Conservation (phyloP, 1,140 invertebrate species). For the Chelonus insularis region DNA sequence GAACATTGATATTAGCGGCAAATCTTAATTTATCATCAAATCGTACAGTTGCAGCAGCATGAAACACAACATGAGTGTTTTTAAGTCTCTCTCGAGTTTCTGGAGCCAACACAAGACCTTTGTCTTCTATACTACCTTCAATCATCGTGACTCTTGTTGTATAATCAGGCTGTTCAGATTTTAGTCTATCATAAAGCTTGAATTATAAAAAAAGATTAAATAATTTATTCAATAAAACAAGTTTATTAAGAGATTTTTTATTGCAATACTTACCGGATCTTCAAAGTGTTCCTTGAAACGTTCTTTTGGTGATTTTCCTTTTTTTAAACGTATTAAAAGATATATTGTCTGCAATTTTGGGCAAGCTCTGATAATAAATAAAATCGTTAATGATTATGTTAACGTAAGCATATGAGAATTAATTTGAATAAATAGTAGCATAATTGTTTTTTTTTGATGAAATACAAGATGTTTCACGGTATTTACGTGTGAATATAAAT, state of each 20-base stretch:
- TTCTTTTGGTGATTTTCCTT: slow-evolving; percentile 64
- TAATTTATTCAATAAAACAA: too few relatives aligned
- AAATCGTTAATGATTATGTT: too few relatives aligned
- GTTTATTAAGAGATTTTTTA: not conserved
- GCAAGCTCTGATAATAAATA: slow-evolving; percentile 65
- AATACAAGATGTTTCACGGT: not conserved
- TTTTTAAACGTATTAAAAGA: slow-evolving; percentile 71
- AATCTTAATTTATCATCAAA: slow-evolving; percentile 80
- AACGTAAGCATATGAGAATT: too few relatives aligned
- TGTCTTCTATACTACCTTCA: too few relatives aligned
- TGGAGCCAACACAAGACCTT: too few relatives aligned
- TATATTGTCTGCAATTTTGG: slow-evolving; percentile 69
- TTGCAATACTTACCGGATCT: slow-evolving; percentile 56
- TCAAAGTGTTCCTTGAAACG: slow-evolving; percentile 65
- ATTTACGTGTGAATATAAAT: slow-evolving; percentile 10
- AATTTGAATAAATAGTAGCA: not conserved
- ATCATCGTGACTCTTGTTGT: too few relatives aligned
- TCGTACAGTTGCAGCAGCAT: slow-evolving; percentile 85
- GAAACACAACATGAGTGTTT: slow-evolving; percentile 74
- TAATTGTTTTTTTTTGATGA: not conserved
- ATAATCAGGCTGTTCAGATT: too few relatives aligned
- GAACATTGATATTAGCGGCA: slow-evolving; percentile 66
- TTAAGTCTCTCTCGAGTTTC: slow-evolving; percentile 49
- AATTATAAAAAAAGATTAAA: too few relatives aligned
- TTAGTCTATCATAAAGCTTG: too few relatives aligned